Evolutionary conservation across 2,113 vertebrate species (phyloP), one percentile per base, ranked within the genome.

Genomic region (Natator depressus): DNA sequence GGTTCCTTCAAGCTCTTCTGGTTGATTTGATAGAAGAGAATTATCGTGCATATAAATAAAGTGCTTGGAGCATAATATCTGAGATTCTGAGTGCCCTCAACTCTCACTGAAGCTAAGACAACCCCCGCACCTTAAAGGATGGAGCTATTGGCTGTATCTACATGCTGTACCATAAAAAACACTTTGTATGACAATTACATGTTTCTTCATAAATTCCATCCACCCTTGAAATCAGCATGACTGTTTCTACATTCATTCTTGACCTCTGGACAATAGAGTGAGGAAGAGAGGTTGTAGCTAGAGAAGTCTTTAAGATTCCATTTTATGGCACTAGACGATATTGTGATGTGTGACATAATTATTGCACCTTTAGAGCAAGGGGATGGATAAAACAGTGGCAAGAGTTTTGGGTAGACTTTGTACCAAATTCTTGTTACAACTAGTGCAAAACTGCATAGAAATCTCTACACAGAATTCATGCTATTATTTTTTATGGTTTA

Each of bases 401-500:
- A 10, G 65, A 24, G 22, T 83, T 96, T 59, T 47, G 85, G 92
- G 86, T n/a, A 91, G 93, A 82, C 42, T 92, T 9, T 1, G 86
- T 81, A 88, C n/a, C 46, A 29, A 89, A 59, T 83, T 94, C 80
- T 87, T 82, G 75, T 84, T 80, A 78, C 76, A 89, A 91, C 87
- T 95, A 88, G 75, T 89, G 75, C 84, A 96, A 85, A 95, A 80
- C 89, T 89, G 90, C 88, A 88, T 78, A 78, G 72, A 69, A 46
- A 93, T 89, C 83, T 95, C 82, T 5, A 80, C 79, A 3, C n/a
- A 65, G 88, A 81, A 95, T 53, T 3, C 80, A 87, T 16, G 53
- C 81, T 38, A 94, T 95, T 95, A 85, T 88, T 96, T 95, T 65
- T 88, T 96, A 95, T 3, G 47, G 95, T 79, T 93, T 91, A 93